Percentiles rank a stretch among this genome's conserved stretches.
These are phyloP conservation scores for Teleogryllus occipitalis DNA, from an alignment of 1,140 invertebrate genomes.

Conservation along the genomic window DNA sequence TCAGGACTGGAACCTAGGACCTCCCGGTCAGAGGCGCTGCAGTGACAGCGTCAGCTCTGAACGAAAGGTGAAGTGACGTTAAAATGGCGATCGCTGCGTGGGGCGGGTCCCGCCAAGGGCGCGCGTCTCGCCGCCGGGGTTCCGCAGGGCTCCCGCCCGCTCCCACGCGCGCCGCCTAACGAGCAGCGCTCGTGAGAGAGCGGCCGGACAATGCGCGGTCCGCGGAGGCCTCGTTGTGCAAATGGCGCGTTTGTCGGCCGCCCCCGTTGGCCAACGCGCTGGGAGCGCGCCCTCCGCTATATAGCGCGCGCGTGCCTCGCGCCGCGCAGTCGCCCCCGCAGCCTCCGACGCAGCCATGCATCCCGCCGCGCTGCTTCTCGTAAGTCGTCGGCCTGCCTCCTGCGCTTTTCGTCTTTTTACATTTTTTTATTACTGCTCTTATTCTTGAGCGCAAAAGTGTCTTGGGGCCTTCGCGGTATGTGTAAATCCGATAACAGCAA, in stretches of 20 bases:
- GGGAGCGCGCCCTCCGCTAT: not conserved
- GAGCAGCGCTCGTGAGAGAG: not conserved
- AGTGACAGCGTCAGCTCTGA: no score
- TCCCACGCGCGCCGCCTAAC: not conserved
- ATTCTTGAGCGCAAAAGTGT: no score
- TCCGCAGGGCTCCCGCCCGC: not conserved
- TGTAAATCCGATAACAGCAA: no score
- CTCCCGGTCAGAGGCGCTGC: no score
- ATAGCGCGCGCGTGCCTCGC: not conserved
- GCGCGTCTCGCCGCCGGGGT: no score
- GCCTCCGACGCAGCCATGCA: constrained; percentile 28
- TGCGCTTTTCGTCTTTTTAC: no score
- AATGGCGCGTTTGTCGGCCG: not conserved
- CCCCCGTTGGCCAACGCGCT: not conserved
- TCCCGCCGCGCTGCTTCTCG: constrained; percentile 24
- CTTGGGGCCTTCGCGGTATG: no score
- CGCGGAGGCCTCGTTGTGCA: constrained; percentile 22
- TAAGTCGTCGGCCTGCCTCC: constrained; percentile 5
- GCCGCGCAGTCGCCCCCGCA: not conserved
- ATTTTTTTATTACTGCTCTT: no score
- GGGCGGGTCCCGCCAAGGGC: no score
- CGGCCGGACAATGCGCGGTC: not conserved
- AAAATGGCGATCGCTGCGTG: no score
- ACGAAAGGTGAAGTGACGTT: no score
- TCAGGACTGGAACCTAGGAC: no score